Conservation (phyloP, 2,113 vertebrate genomes). For the Stictonetta naevosa region DNA sequence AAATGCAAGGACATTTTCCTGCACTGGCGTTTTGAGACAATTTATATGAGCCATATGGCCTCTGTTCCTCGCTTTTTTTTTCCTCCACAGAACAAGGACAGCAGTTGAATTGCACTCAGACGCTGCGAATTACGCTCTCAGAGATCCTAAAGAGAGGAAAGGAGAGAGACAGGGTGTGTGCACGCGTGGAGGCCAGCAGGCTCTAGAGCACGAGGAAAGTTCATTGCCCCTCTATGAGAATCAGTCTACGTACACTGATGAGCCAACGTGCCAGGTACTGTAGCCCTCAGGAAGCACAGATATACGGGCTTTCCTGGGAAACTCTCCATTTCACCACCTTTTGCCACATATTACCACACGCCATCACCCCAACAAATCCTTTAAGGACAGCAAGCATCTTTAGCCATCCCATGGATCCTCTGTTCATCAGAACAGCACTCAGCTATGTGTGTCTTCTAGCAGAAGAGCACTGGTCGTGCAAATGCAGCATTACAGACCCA, state of each 20-base stretch:
- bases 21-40: not conserved
- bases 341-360: not conserved
- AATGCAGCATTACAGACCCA: not conserved
- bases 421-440: not conserved
- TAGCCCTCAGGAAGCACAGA: not conserved
- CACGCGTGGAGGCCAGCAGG: not conserved
- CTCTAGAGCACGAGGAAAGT: not conserved
- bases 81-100: not conserved
- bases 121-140: not conserved
- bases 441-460: not conserved
- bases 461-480: accelerated
- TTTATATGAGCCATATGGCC: not conserved
- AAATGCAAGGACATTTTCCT: not conserved
- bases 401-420: not conserved
- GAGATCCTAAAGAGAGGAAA: not conserved
- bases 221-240: not conserved
- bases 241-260: not conserved
- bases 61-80: not conserved
- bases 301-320: not conserved
- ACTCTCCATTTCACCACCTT: not conserved
- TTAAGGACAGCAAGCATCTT: not conserved
- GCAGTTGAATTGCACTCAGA: not conserved
- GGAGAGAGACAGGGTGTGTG: not conserved
- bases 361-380: not conserved
- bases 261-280: not conserved